Base-by-base conservation (phyloP, 2,113 vertebrate species). In the Brachirus orientalis region DNA sequence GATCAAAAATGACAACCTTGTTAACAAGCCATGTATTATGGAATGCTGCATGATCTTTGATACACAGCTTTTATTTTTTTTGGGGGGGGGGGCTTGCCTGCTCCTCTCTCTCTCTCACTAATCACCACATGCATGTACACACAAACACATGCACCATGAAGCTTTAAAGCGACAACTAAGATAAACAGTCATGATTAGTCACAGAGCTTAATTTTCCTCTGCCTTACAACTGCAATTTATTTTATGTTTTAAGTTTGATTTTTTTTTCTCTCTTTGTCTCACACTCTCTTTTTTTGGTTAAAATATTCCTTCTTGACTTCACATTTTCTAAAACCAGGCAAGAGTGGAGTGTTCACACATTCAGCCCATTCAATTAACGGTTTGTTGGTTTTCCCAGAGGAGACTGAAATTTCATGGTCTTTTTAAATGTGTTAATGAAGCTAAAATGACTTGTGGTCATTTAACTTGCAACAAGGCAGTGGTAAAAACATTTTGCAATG, bases 11-110 rank as follows among this genome's bases (percentile, higher is more conserved):
- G 59, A 45, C 70, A 74, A 77, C 74, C 80, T 72, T 86, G 77
- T 85, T 87, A 89, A 79, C 59, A 20, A 86, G 81, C 70, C 71
- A 83, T 88, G 75, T 69, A 79, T 88, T 87, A 88, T 89, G 63
- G 71, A 91, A 86, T 54, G 68, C 68, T 51, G 72, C 58, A 68
- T 86, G 77, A 88, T 71, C 75, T 86, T 79, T 84, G 79, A 75
- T 83, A 89, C 55, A 54, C 69, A 64, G 76, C 76, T 6, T 28
- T 6, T 28, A 4, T 28, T 28, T 28, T n/a, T n/a, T n/a, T n/a
- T n/a, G n/a, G n/a, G n/a, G n/a, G n/a, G n/a, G n/a, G n/a, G n/a
- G n/a, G n/a, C n/a, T n/a, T n/a, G n/a, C n/a, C n/a, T n/a, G n/a
- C n/a, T n/a, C n/a, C n/a, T n/a, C n/a, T 28, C 38, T 57, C 48